A percentile compares a stretch with the other conserved stretches of the same genome.
These are phyloP conservation scores for Cotesia vestalis DNA, from an alignment of 1,140 invertebrate species.

Conservation along the genomic window DNA sequence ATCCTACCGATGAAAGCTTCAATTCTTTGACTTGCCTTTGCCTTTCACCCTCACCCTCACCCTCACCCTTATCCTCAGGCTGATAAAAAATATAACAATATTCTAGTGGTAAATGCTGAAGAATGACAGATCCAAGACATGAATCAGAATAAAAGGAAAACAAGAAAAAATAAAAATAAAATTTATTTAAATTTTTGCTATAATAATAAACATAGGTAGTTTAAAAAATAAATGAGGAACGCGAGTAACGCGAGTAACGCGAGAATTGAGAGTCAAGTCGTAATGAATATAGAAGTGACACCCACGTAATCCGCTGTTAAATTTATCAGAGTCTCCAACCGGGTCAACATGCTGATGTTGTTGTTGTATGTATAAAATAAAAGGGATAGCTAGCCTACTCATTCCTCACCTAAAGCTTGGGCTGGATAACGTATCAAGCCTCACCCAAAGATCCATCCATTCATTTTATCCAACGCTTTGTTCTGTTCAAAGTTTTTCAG, in stretches of 20 bases:
- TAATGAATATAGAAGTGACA: constrained; percentile 60
- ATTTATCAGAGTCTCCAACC: constrained; percentile 53
- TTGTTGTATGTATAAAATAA: neutral
- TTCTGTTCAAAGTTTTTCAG: too few species aligned
- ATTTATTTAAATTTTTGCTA: neutral
- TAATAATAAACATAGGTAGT: neutral
- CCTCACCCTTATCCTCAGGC: neutral
- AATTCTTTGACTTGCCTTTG: constrained; percentile 21
- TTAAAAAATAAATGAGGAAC: constrained; percentile 32
- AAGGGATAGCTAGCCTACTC: constrained; percentile 36
- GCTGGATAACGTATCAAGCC: constrained; percentile 54
- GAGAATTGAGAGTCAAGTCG: constrained; percentile 49
- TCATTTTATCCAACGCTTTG: constrained; percentile 39
- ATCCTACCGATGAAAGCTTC: constrained; percentile 33
- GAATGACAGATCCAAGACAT: neutral
- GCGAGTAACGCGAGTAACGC: constrained; percentile 54
- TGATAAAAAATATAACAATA: neutral
- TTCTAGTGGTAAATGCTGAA: neutral
- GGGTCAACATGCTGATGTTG: constrained; percentile 7
- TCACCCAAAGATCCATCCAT: constrained; percentile 43
- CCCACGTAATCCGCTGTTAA: constrained; percentile 53
- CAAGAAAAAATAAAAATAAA: constrained; percentile 25
- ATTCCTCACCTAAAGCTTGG: constrained; percentile 21
- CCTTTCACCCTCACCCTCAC: constrained; percentile 13
- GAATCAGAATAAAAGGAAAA: constrained; percentile 12